Evolutionary conservation across 1,140 invertebrate genomes (phyloP), one percentile per base, ranked within the genome.

Genomic region (Drosophila dunni): DNA sequence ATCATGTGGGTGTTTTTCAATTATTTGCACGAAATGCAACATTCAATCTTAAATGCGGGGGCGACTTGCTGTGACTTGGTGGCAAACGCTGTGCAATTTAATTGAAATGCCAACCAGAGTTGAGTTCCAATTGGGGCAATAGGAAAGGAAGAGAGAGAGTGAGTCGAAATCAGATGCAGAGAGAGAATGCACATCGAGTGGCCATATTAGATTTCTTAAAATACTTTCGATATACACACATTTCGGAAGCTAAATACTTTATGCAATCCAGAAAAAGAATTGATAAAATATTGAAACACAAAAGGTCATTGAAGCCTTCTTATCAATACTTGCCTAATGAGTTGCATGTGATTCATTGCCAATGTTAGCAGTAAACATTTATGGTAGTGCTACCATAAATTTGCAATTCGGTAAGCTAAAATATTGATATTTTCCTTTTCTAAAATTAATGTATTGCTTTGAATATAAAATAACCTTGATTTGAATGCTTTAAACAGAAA

Each of bases 11-110:
- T 65, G 83, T 73, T 69, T 88, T 88, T 82, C 82, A 86, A 88
- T 88, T 86, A 88, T 82, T 79, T 88, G 65, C 82, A 85, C 79
- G 67, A 88, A 81, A 71, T 61, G 78, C 64, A 73, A 67, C 46
- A 73, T 56, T 60, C 48, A 33, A 60, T 53, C 46, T 66, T 53
- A 20, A 64, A 48, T 57, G 34, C 6, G 20, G n/a, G 7, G 20
- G 34, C 13, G 45, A 34, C 44, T 20, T 36, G 57, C 42, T 54
- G 29, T 20, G 29, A 24, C 33, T 13, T 50, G 9, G 40, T 53
- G 53, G 67, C 38, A 51, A 56, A 57, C 72, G 58, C 64, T 84
- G 67, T 74, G 75, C 78, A 67, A 36, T 81, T 84, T 84, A 85
- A 84, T 78, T 84, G 78, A 84, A 85, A 84, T 78, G 58, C 81